Evolutionary conservation across 2,113 vertebrate genomes (phyloP).

Genomic region (Hypanus sabinus): DNA sequence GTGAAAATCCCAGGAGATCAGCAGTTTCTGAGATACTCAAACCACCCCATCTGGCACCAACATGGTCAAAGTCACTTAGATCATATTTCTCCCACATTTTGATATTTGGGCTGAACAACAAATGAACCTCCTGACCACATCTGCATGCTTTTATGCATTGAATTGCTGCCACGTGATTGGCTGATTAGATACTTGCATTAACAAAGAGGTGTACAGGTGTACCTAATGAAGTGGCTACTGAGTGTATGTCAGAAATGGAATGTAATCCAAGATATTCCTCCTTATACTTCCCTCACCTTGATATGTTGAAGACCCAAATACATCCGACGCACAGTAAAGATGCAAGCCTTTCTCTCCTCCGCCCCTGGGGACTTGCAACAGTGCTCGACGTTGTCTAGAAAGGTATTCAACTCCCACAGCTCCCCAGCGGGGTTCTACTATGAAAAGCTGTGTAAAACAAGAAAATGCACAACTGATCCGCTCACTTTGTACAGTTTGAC

Average conservation of each 20-base stretch:
- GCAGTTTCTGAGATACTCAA: too few species aligned
- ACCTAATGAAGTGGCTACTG: too few species aligned
- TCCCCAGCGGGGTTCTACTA: neutral
- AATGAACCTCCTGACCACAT: too few species aligned
- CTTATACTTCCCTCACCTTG: neutral
- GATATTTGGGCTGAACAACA: too few species aligned
- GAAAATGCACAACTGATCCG: neutral
- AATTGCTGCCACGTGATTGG: too few species aligned
- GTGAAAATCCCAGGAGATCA: too few species aligned
- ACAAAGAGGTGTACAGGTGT: too few species aligned
- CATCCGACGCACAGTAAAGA: neutral
- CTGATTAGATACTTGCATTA: too few species aligned
- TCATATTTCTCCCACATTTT: too few species aligned
- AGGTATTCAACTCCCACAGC: neutral
- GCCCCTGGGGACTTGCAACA: neutral
- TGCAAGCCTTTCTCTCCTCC: neutral
- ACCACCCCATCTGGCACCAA: too few species aligned
- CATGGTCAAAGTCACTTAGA: too few species aligned
- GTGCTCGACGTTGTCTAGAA: neutral
- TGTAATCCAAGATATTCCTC: neutral
- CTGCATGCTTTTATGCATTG: too few species aligned
- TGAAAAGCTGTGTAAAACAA: neutral
- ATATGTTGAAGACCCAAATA: neutral
- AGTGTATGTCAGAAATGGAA: neutral
- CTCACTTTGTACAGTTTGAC: neutral